Percentiles rank a stretch among this genome's conserved stretches.
These are phyloP conservation scores for Drosophila prolongata DNA, from an alignment of 2,888 invertebrate genomes.

Conservation along the genomic window DNA sequence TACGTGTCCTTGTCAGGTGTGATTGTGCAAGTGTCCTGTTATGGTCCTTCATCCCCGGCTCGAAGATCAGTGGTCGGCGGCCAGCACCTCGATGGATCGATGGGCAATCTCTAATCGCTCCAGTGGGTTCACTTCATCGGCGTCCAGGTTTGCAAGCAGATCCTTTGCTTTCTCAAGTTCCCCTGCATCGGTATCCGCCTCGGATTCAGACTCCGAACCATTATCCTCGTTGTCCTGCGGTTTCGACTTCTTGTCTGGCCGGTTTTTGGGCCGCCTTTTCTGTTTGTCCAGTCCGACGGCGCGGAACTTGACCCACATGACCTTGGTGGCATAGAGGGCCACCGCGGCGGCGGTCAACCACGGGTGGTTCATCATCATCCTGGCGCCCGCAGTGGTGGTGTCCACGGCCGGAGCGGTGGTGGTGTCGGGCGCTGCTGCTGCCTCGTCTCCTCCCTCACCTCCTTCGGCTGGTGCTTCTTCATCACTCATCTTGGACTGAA, in stretches of 20 bases:
- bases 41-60: background rate
- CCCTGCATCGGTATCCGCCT: background rate
- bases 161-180: background rate
- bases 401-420: background rate
- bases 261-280: slow-evolving; percentile 1
- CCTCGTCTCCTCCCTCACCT: background rate
- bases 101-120: background rate
- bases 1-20: background rate
- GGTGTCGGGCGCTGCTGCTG: background rate
- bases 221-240: background rate
- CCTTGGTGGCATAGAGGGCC: slow-evolving; percentile 30
- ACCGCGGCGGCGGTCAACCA: slow-evolving; percentile 53
- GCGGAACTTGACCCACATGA: slow-evolving; percentile 48
- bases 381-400: slow-evolving; percentile 43
- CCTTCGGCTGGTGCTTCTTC: background rate
- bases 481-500: slow-evolving; percentile 1
- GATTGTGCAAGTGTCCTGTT: background rate
- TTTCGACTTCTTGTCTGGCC: background rate
- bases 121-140: background rate
- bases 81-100: background rate
- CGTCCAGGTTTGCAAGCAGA: no score
- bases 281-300: slow-evolving; percentile 5
- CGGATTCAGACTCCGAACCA: background rate
- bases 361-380: slow-evolving; percentile 1
- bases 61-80: background rate